Base-by-base conservation (phyloP, 2,113 vertebrate species). In the Clupea harengus region DNA sequence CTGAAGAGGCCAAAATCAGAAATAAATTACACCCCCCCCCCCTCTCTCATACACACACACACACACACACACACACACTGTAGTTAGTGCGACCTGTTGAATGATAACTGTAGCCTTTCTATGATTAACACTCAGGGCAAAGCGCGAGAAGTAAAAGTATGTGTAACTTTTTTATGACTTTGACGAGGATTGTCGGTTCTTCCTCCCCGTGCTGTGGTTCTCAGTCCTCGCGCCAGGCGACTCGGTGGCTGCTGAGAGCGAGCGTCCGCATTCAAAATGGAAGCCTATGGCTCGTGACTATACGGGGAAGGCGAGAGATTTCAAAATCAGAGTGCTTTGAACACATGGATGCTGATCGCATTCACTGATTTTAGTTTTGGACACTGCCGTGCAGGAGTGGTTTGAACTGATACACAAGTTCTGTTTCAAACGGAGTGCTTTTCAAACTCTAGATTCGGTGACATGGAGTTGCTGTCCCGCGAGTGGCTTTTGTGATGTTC, bases 221-320 rank as follows among this genome's bases (percentile, higher is more conserved):
- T 39, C 2, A 2, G 39, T 39, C 39, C 13, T 82, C 4, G 45
- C 6, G 25, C 25, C 47, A 52, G 18, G 13, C 52, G 39, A 39
- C 39, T 39, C 39, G n/a, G n/a, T n/a, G n/a, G n/a, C n/a, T n/a
- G n/a, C n/a, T n/a, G n/a, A n/a, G n/a, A n/a, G n/a, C 85, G 87
- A 82, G 84, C 82, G 83, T 88, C 82, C 82, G 18, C 84, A 82
- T 78, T 86, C 83, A 85, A 89, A 87, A 87, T 78, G 57, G 81
- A 75, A 78, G 39, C 64, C n/a, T 64, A n/a, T 7, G 54, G 54
- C 54, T 60, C 18, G 18, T 60, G 54, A 20, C 17, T 3, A 2
- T 39, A 49, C 47, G 47, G 52, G 54, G 18, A 22, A 60, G 20
- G 20, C 20, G 54, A 60, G 52, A 54, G 20, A 22, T 6, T 20